A percentile compares a stretch with the other conserved stretches of the same genome.
Conservation (phyloP, 2,113 vertebrate genomes). For the Dicerorhinus sumatrensis region DNA sequence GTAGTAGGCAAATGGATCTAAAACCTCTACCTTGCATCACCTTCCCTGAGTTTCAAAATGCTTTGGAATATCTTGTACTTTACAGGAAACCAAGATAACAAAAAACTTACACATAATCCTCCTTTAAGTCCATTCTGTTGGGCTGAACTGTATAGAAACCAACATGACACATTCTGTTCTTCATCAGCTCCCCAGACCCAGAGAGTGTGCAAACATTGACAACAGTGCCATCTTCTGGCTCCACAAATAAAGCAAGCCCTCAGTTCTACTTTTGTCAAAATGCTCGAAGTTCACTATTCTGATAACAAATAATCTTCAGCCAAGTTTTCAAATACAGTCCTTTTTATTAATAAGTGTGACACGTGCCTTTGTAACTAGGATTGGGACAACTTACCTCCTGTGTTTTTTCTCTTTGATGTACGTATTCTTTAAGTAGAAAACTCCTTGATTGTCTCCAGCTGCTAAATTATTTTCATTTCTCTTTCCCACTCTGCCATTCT, state of each 20-base stretch:
- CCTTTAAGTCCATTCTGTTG: background rate
- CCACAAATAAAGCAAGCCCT: background rate
- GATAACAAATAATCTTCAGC: background rate
- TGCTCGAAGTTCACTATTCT: background rate
- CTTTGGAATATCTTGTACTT: background rate
- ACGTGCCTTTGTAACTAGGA: background rate
- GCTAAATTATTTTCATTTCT: background rate
- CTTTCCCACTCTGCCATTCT: background rate
- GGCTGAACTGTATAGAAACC: background rate
- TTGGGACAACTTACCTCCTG: background rate
- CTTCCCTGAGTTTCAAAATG: background rate
- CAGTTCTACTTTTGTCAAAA: background rate
- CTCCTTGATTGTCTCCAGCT: background rate
- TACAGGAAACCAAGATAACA: background rate
- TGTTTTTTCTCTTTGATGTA: background rate
- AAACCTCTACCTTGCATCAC: background rate
- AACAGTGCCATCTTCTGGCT: slow-evolving; percentile 81
- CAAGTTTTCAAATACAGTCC: background rate
- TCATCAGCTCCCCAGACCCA: background rate
- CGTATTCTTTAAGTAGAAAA: background rate
- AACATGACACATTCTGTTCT: background rate
- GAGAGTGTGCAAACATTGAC: slow-evolving; percentile 18
- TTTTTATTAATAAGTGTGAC: background rate
- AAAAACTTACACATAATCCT: accelerated
- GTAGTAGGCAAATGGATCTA: background rate